Evolutionary conservation across 2,113 vertebrate species (phyloP).

Genomic region (Rafetus swinhoei): DNA sequence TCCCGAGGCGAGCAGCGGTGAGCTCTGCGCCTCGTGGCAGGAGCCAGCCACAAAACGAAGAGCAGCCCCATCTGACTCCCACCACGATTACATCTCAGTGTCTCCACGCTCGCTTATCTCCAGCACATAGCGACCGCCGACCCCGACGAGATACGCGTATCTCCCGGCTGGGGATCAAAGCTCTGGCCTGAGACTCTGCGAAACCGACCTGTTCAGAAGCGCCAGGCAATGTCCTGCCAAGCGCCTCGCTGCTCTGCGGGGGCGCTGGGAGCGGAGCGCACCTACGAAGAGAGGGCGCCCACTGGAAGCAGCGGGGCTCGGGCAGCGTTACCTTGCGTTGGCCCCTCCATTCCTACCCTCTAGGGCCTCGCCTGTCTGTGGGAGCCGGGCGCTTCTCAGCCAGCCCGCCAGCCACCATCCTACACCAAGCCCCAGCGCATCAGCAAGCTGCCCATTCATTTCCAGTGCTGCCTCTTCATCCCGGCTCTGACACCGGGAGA

Average conservation of each 20-base stretch:
- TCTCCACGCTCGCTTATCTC: conserved; percentile 18
- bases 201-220: neutral
- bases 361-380: neutral
- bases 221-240: neutral
- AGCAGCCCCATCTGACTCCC: neutral
- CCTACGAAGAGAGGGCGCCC: neutral
- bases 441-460: conserved; percentile 35
- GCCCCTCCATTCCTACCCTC: conserved; percentile 47
- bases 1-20: neutral
- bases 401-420: neutral
- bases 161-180: conserved; percentile 52
- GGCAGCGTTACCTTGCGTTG: conserved; percentile 33
- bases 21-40: neutral
- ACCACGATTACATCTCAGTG: neutral
- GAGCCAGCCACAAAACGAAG: neutral
- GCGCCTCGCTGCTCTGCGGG: neutral
- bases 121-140: conserved; percentile 53
- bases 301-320: neutral
- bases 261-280: neutral
- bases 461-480: conserved; percentile 19
- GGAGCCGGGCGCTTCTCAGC: neutral
- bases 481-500: neutral
- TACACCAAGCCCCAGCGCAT: neutral
- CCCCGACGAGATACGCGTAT: conserved; percentile 30
- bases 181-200: neutral